A percentile compares a stretch with the other conserved stretches of the same genome.
These are phyloP conservation scores for Petrocephalus schoutedeni DNA, from an alignment of 2,797 vertebrate genomes.

Conservation along the genomic window DNA sequence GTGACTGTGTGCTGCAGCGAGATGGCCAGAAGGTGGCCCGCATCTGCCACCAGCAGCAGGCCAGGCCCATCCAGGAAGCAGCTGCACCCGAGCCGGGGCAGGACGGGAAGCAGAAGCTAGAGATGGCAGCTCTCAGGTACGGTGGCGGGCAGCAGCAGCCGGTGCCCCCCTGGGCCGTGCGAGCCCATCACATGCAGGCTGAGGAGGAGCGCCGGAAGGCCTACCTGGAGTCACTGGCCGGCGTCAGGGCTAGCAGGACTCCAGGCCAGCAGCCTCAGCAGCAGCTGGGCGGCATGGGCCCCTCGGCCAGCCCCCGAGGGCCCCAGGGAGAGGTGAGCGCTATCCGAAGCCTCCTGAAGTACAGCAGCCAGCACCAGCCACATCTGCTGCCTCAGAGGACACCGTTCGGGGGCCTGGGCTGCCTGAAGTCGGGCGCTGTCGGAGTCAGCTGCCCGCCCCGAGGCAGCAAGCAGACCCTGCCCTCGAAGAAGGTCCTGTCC, in stretches of 20 bases:
- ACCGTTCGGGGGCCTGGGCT: slow-evolving; percentile 77
- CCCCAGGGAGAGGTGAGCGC: slow-evolving; percentile 79
- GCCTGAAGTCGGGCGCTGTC: slow-evolving; percentile 77
- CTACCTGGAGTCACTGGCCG: slow-evolving; percentile 81
- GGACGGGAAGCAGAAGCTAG: slow-evolving; percentile 81
- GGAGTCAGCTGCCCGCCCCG: slow-evolving; percentile 80
- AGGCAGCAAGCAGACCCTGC: slow-evolving; percentile 64
- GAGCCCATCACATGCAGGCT: slow-evolving; percentile 72
- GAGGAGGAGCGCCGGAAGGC: slow-evolving; percentile 70
- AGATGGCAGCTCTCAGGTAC: slow-evolving; percentile 76
- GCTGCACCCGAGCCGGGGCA: slow-evolving; percentile 57
- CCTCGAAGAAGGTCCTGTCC: slow-evolving; percentile 64
- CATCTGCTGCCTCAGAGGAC: slow-evolving; percentile 81
- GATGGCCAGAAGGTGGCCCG: slow-evolving; percentile 86
- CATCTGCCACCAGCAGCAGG: slow-evolving; percentile 91
- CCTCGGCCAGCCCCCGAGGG: slow-evolving; percentile 60
- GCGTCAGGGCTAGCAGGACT: slow-evolving; percentile 56
- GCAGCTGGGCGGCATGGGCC: slow-evolving; percentile 47
- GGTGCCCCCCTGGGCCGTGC: slow-evolving; percentile 64
- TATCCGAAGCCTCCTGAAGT: slow-evolving; percentile 91
- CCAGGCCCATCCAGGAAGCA: slow-evolving; percentile 55
- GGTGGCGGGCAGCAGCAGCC: slow-evolving; percentile 58
- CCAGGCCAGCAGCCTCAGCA: slow-evolving; percentile 32
- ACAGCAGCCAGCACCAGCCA: slow-evolving; percentile 82
- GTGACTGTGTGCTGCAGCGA: slow-evolving; percentile 82